These are phyloP conservation scores for Chrysaora quinquecirrha DNA, from an alignment of 30 jellyfish, hydroid and myxozoan genomes.

Conservation along the genomic window DNA sequence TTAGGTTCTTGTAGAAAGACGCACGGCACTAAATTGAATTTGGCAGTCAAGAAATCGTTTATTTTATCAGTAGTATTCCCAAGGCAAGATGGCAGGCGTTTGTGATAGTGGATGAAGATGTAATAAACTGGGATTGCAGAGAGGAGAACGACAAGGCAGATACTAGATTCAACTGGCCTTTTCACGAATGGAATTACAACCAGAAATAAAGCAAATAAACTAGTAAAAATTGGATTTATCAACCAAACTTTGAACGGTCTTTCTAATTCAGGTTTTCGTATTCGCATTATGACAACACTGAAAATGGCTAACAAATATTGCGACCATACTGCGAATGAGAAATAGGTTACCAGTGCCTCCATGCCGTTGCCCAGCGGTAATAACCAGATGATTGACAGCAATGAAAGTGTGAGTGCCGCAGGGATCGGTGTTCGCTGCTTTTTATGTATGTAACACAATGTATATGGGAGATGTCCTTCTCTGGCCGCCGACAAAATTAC, in stretches of 20 bases:
- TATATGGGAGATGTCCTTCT: neutral
- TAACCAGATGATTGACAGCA: conserved; percentile 36
- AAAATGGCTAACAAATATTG: no score
- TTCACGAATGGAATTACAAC: conserved; percentile 40
- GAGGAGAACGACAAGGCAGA: no score
- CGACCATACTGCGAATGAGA: conserved; percentile 6
- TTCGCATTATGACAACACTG: neutral
- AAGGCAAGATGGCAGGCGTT: neutral
- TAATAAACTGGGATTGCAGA: no score
- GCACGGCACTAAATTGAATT: conserved; percentile 25
- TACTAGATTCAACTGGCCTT: conserved; percentile 40
- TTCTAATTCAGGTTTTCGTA: conserved; percentile 36
- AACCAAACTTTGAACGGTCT: conserved; percentile 65
- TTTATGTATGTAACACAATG: neutral
- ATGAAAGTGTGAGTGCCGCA: conserved; percentile 25
- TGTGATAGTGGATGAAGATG: neutral
- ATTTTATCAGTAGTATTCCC: neutral
- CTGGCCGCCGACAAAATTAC: conserved; percentile 63
- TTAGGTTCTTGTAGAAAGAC: no score
- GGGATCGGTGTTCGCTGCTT: conserved; percentile 4
- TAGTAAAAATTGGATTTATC: conserved; percentile 33
- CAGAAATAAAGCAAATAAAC: conserved; percentile 14
- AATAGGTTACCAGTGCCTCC: neutral
- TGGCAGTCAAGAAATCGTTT: neutral
- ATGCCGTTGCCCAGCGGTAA: conserved; percentile 1